Base-by-base conservation (phyloP, 2,888 invertebrate species). In the Pachliopta kotzebuea region DNA sequence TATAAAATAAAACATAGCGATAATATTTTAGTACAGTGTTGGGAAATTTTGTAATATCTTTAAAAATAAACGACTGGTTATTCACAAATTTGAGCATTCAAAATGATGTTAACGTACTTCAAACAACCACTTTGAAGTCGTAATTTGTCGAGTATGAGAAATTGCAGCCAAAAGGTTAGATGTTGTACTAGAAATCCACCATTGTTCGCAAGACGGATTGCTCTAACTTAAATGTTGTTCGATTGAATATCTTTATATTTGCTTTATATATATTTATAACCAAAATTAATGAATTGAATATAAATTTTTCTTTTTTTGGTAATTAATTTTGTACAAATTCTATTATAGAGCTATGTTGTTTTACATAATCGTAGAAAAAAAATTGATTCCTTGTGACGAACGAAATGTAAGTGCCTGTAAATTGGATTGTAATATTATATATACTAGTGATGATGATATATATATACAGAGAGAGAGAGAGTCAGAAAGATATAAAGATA, bases 71-170 rank as follows among this genome's bases (percentile, higher is more conserved):
- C 21, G 56, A 65, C 37, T 29, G n/a, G n/a, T 55, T 29, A 58
- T 59, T 1, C 42, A n/a, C n/a, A 20, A 31, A 62, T 42, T 62
- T 57, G 31, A 58, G 31, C 31, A 59, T 23, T 59, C 50, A 37
- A 52, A 66, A 54, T 62, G 42, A 14, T 50, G 50, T 52, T 62
- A 62, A 58, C 54, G 31, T 20, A 42, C 56, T 37, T 58, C 58
- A 65, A 62, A 61, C 53, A 58, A 37, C 58, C 65, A 62, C n/a
- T 62, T 58, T n/a, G n/a, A 31, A 26, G 9, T 42, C 49, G 45
- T 62, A 53, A 55, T 65, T 65, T 57, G 53, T 26, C 45, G 26
- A 49, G 61, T 24, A 37, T 54, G 56, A 62, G 26, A 50, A 58
- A 56, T 62, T 59, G 59, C 58, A 57, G 49, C 1, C 57, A 17